phyloP scores from a whole-genome alignment of 2,797 vertebrate genomes.

The Tadarida brasiliensis region DNA sequence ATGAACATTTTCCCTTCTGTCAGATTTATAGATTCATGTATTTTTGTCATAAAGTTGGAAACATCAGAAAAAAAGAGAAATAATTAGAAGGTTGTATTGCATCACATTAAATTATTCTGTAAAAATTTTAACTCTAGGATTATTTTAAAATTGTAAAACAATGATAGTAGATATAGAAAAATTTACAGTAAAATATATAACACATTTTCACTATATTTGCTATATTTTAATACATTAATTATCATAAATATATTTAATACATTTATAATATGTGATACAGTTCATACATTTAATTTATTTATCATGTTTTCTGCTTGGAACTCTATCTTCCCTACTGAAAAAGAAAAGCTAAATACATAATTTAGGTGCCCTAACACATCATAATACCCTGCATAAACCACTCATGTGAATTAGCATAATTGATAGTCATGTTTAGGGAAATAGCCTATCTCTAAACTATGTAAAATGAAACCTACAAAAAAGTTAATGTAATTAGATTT shows the following conservation, averaged over 20 bases:
- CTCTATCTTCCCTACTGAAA: not conserved
- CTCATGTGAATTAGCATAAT: not conserved
- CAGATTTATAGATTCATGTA: not conserved
- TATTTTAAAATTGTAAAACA: constrained; percentile 26
- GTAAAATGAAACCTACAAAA: not conserved
- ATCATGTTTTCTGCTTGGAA: not conserved
- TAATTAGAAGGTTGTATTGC: not conserved
- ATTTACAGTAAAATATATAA: not conserved
- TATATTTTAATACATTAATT: not conserved
- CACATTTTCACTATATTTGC: not conserved
- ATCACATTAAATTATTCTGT: not conserved
- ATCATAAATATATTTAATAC: not conserved
- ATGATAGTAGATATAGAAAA: not conserved
- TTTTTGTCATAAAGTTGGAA: constrained; percentile 5
- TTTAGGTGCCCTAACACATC: not conserved
- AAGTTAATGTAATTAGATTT: not conserved
- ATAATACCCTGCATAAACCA: not conserved
- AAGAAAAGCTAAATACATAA: not conserved
- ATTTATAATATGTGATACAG: not conserved
- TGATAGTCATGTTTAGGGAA: not conserved
- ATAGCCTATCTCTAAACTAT: not conserved
- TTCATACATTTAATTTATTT: not conserved
- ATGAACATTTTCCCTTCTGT: not conserved
- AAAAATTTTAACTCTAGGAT: not conserved
- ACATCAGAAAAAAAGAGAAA: not conserved